phyloP scores from a whole-genome alignment of 2,797 vertebrate species.

The Benthosema pterotum region DNA sequence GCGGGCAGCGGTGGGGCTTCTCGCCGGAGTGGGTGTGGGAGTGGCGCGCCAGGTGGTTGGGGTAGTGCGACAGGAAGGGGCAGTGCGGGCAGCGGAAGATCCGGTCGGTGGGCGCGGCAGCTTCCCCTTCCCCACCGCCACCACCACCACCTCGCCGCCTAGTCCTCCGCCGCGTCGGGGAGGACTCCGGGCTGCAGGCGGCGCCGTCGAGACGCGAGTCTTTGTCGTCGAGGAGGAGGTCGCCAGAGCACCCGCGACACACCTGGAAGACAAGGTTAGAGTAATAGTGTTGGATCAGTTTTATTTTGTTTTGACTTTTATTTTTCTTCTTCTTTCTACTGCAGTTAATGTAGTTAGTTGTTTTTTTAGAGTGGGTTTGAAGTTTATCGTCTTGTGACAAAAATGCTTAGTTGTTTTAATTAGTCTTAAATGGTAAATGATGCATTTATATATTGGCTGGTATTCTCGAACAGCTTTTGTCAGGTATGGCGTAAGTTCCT shows the following conservation, averaged over 20 bases:
- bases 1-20: constrained; percentile 91
- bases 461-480: no score
- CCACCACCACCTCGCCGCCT: constrained; percentile 23
- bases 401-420: no score
- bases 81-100: constrained; percentile 89
- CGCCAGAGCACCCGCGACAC: constrained; percentile 85
- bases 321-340: no score
- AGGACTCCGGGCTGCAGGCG: constrained; percentile 41
- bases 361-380: no score
- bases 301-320: no score
- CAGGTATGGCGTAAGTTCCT: no score
- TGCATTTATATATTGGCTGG: no score
- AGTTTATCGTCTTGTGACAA: no score
- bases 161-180: constrained; percentile 1
- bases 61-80: constrained; percentile 90
- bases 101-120: constrained; percentile 65
- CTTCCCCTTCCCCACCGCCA: constrained; percentile 21
- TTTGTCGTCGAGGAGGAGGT: constrained; percentile 69
- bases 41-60: constrained; percentile 94
- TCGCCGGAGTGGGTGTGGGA: constrained; percentile 94
- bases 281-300: no score
- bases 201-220: constrained; percentile 35
- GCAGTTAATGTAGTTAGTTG: no score
- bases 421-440: no score
- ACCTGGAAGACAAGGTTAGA: constrained; percentile 58